Evolutionary conservation across 2,797 vertebrate species (phyloP), one percentile per base, ranked within the genome.

Genomic region (Naso thynnoides): DNA sequence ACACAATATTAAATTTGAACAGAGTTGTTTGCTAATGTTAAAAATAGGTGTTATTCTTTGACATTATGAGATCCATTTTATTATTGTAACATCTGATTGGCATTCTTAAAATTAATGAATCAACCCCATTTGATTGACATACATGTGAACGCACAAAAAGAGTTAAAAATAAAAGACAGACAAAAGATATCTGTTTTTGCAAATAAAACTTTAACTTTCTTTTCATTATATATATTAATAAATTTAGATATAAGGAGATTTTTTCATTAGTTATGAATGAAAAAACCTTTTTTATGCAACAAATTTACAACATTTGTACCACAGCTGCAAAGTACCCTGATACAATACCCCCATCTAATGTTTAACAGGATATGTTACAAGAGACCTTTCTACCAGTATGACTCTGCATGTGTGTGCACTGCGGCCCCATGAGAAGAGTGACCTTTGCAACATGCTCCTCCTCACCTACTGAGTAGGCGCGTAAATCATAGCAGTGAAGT

Each of bases 361-460:
- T 63, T 66, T 10, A 66, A 41, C 1, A 8, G 14, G 3, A 14
- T 36, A n/a, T 19, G 58, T 63, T 42, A 65, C 87, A 87, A 39
- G 24, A 23, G 15, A 8, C 5, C 24, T 8, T 47, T 36, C 11
- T 47, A 1, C 29, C 23, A 55, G 10, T 33, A 31, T 56, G 36
- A 44, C 24, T 38, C 8, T 41, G 49, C 67, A 47, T 53, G 11
- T 57, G 58, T 49, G 33, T 24, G 39, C 16, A 44, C 50, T 53
- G 6, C 39, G 15, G n/a, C 75, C 70, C 42, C 29, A 57, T 52
- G 66, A 81, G 33, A 48, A 64, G 16, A 74, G 63, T 86, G 89
- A 90, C 88, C 90, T 92, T 93, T 90, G 86, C 70, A 79, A 73
- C 76, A 52, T 3, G 68, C 63, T 72, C 54, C 78, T 84, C 73